phyloP scores from a whole-genome alignment of 2,113 vertebrate species.

The Microcebus griseorufus region DNA sequence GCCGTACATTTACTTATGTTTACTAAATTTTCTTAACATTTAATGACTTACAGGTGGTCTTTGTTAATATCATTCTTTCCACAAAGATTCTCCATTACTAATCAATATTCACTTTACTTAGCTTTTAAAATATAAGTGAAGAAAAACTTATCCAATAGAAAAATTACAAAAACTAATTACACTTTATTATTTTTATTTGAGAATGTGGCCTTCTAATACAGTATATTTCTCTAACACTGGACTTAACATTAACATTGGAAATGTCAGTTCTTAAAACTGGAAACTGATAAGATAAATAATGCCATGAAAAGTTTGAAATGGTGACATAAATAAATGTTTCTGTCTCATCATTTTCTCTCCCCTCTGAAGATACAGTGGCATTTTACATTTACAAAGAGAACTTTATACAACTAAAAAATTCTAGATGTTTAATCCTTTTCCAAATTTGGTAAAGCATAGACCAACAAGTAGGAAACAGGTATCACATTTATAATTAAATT shows the following conservation, averaged over 20 bases:
- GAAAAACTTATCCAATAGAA: not conserved
- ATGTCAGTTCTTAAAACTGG: slow-evolving; percentile 21
- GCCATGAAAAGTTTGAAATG: not conserved
- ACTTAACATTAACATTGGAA: slow-evolving; percentile 46
- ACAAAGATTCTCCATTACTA: slow-evolving; percentile 40
- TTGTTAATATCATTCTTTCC: slow-evolving; percentile 17
- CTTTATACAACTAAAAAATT: not conserved
- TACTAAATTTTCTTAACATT: slow-evolving; percentile 59
- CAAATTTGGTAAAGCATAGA: not conserved
- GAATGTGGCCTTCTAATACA: slow-evolving; percentile 14
- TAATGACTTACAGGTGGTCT: slow-evolving; percentile 70
- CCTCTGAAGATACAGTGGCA: not conserved
- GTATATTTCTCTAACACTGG: not conserved
- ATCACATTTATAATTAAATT: not conserved
- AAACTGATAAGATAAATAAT: slow-evolving; percentile 40
- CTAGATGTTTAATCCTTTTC: not conserved
- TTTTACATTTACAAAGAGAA: slow-evolving; percentile 17
- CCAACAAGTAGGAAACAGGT: not conserved
- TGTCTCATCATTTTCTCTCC: not conserved
- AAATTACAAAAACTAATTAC: not conserved
- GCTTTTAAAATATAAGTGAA: slow-evolving; percentile 49
- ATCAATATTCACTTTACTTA: slow-evolving; percentile 39
- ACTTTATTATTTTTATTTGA: slow-evolving; percentile 41
- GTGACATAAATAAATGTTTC: slow-evolving; percentile 21
- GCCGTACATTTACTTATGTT: slow-evolving; percentile 55